Conservation (phyloP, 2,797 vertebrate genomes). For the Taenioides sp. region DNA sequence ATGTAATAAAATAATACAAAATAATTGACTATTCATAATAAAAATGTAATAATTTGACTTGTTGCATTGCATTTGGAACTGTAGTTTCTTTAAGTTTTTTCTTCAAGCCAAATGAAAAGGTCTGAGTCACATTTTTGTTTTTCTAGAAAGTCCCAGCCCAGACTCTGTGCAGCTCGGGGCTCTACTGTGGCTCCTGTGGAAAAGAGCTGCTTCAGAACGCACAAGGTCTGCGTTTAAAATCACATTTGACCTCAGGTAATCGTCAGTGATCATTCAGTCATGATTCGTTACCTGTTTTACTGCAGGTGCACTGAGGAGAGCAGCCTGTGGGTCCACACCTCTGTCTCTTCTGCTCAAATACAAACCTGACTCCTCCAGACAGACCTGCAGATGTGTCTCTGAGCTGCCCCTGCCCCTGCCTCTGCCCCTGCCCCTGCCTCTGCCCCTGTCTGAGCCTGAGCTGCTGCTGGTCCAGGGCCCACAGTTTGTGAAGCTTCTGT, state of each 20-base stretch:
- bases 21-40: no score
- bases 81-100: no score
- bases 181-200: constrained; percentile 67
- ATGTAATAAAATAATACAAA: no score
- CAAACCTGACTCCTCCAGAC: constrained; percentile 31
- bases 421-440: no score
- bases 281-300: no score
- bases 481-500: constrained; percentile 24
- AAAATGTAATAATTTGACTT: no score
- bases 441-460: not conserved
- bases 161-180: constrained; percentile 61
- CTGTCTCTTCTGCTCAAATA: constrained; percentile 54
- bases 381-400: constrained; percentile 28
- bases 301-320: constrained; percentile 58
- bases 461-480: constrained; percentile 39
- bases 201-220: constrained; percentile 67
- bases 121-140: no score
- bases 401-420: no score
- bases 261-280: no score
- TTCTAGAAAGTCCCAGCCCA: constrained; percentile 41
- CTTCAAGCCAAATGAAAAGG: no score
- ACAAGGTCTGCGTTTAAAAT: constrained; percentile 52
- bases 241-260: no score
- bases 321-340: constrained; percentile 40
- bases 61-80: no score